phyloP scores from a whole-genome alignment of 2,888 invertebrate species.

The Drosophila conformis region DNA sequence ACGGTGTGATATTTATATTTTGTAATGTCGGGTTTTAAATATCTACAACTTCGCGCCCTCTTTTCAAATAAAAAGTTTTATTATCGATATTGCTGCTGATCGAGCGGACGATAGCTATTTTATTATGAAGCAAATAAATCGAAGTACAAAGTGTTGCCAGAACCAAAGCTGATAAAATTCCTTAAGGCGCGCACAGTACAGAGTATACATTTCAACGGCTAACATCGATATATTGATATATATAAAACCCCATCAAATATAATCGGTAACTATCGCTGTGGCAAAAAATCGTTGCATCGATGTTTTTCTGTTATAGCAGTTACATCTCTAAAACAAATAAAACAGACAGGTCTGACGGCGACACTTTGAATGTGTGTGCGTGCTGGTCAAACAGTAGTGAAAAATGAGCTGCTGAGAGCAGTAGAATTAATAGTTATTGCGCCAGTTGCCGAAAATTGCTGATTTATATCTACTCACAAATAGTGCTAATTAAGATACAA shows the following conservation, averaged over 20 bases:
- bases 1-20: background rate
- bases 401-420: constrained; percentile 59
- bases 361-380: constrained; percentile 40
- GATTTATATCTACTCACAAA: constrained; percentile 26
- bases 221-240: constrained; percentile 23
- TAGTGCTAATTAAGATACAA: constrained; percentile 47
- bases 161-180: background rate
- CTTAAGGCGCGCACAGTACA: background rate
- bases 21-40: background rate
- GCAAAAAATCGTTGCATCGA: constrained; percentile 23
- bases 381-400: constrained; percentile 47
- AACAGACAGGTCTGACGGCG: constrained; percentile 50
- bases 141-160: background rate
- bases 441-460: constrained; percentile 29
- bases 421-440: constrained; percentile 41
- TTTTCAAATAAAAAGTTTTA: background rate
- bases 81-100: background rate
- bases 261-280: constrained; percentile 5
- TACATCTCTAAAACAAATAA: constrained; percentile 48
- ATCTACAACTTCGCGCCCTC: constrained; percentile 3
- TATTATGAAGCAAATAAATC: background rate
- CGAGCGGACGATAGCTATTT: background rate
- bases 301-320: constrained; percentile 28
- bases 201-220: background rate
- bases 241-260: background rate